Percentiles rank a stretch among this genome's conserved stretches.
Conservation (phyloP, 2,113 vertebrate genomes). For the Jacana jacana region DNA sequence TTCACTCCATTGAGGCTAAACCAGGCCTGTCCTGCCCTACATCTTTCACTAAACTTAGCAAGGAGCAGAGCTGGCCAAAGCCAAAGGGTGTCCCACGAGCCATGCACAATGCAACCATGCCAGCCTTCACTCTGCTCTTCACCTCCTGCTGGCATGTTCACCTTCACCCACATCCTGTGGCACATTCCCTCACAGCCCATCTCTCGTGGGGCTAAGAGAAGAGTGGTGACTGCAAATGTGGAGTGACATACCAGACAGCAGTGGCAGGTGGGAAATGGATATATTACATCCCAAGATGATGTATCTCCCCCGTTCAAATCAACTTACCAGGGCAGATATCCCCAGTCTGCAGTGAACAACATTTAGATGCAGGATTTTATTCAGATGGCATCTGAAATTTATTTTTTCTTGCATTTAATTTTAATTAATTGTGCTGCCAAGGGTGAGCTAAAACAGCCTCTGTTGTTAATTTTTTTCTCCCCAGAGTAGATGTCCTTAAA, state of each 20-base stretch:
- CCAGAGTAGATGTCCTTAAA: conserved; percentile 30
- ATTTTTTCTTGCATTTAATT: conserved; percentile 54
- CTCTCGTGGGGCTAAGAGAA: neutral
- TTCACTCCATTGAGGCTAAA: neutral
- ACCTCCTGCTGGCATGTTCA: neutral
- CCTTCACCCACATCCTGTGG: neutral
- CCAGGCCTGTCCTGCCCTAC: neutral
- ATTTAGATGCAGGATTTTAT: neutral
- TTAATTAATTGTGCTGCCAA: conserved; percentile 47
- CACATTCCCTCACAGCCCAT: neutral
- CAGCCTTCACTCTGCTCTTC: neutral
- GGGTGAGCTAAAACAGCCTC: conserved; percentile 19
- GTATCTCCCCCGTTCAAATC: neutral
- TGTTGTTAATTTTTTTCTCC: conserved; percentile 44
- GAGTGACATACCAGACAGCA: neutral
- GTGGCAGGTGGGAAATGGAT: neutral
- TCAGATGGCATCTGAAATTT: conserved; percentile 18
- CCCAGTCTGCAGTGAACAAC: neutral
- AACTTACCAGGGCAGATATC: neutral
- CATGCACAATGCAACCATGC: neutral
- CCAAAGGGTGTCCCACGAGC: neutral
- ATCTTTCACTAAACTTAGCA: neutral
- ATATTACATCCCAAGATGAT: neutral
- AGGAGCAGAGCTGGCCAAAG: neutral
- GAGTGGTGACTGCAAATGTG: neutral